Evolutionary conservation across 2,113 vertebrate species (phyloP).

Genomic region (Mormoops blainvillei): DNA sequence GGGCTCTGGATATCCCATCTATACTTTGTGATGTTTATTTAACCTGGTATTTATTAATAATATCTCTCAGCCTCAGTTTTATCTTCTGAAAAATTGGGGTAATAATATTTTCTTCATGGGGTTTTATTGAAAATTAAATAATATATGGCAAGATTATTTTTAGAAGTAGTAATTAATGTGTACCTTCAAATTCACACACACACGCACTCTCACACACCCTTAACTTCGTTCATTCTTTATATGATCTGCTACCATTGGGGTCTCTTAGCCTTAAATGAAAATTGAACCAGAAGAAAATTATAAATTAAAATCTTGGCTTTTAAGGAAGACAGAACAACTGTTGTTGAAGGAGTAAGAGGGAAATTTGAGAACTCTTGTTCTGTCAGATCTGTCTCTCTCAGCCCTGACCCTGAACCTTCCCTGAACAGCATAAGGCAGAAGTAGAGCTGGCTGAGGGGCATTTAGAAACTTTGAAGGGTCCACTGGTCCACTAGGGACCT

Average conservation of each 20-base stretch:
- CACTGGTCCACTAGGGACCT: background rate
- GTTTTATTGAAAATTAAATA: background rate
- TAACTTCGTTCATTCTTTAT: background rate
- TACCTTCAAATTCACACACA: background rate
- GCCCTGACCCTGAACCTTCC: background rate
- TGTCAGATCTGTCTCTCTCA: background rate
- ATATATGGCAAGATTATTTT: background rate
- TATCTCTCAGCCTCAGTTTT: background rate
- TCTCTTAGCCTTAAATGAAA: background rate
- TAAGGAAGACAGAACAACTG: background rate
- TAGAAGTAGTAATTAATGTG: background rate
- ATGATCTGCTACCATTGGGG: background rate
- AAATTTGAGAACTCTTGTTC: background rate
- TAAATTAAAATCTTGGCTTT: background rate
- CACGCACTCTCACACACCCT: background rate
- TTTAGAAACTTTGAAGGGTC: too few species aligned
- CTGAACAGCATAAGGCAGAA: background rate
- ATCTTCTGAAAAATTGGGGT: background rate
- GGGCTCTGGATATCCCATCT: rapidly evolving
- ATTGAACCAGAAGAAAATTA: background rate
- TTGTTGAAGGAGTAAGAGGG: background rate
- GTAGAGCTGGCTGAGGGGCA: background rate
- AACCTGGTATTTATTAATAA: background rate
- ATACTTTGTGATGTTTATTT: background rate
- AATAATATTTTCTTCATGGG: background rate